A percentile compares a stretch with the other conserved stretches of the same genome.
These are phyloP conservation scores for Blomia tropicalis DNA, from an alignment of 2,888 invertebrate species.

Conservation along the genomic window DNA sequence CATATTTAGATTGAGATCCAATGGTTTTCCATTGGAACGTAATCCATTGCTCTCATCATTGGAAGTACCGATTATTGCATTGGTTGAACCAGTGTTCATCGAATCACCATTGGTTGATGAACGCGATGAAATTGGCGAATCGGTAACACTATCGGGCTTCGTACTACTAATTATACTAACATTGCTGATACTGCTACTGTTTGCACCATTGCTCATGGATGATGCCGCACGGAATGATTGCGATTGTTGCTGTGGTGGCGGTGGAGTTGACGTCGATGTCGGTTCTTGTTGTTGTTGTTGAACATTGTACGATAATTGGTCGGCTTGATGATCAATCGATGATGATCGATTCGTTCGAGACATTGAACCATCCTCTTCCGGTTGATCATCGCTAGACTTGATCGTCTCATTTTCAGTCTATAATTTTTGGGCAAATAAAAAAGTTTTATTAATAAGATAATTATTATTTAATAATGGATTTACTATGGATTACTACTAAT, in stretches of 20 bases:
- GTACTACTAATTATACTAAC: too few species aligned
- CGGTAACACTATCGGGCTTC: neutral
- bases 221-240: neutral
- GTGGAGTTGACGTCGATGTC: too few species aligned
- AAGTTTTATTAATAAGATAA: too few species aligned
- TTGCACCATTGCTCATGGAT: conserved; percentile 6
- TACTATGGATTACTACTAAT: too few species aligned
- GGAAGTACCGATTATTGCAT: neutral
- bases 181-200: neutral
- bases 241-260: neutral
- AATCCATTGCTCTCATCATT: neutral
- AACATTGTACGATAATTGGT: neutral
- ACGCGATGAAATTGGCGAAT: neutral
- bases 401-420: neutral
- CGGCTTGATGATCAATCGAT: neutral
- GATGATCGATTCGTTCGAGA: neutral
- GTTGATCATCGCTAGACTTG: neutral
- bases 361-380: too few species aligned
- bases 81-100: neutral
- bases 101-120: neutral
- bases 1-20: conserved; percentile 60
- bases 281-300: neutral
- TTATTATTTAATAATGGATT: too few species aligned
- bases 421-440: neutral
- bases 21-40: neutral